Conservation (phyloP, 2,797 vertebrate genomes). For the Rhodeus uyekii region DNA sequence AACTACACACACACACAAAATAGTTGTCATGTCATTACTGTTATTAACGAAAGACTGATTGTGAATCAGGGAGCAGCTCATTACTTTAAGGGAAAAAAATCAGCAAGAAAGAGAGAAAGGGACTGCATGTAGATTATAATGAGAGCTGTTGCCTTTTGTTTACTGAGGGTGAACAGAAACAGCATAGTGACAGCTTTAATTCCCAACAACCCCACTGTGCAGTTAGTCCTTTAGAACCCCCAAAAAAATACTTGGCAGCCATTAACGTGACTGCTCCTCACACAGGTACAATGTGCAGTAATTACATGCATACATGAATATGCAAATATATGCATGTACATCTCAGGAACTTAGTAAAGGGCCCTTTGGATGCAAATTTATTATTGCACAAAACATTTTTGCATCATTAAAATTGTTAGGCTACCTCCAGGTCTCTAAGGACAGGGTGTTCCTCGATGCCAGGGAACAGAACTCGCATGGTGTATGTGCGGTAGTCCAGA, state of each 20-base stretch:
- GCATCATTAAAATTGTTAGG: neutral
- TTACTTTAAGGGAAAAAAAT: slow-evolving; percentile 50
- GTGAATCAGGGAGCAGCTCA: slow-evolving; percentile 64
- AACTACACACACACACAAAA: slow-evolving; percentile 66
- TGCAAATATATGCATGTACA: slow-evolving; percentile 6
- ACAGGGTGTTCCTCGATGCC: slow-evolving; percentile 99
- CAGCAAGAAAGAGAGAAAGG: neutral
- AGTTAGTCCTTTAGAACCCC: neutral
- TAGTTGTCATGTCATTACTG: slow-evolving; percentile 57
- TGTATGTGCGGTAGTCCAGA: slow-evolving; percentile 95
- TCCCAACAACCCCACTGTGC: slow-evolving; percentile 53
- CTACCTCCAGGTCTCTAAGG: slow-evolving; percentile 94
- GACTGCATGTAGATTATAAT: slow-evolving; percentile 33
- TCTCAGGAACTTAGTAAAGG: neutral
- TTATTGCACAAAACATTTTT: neutral
- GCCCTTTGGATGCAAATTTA: slow-evolving; percentile 14
- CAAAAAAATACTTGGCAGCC: slow-evolving; percentile 17
- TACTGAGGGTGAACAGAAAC: slow-evolving; percentile 65
- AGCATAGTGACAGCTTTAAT: slow-evolving; percentile 60
- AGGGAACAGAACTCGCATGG: slow-evolving; percentile 97
- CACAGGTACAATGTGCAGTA: slow-evolving; percentile 20
- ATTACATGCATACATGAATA: slow-evolving; percentile 15
- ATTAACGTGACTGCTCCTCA: slow-evolving; percentile 29
- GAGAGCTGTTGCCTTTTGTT: slow-evolving; percentile 64
- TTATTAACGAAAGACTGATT: slow-evolving; percentile 67